Conservation (phyloP, 2,888 invertebrate species). For the Oscheius sp. region DNA sequence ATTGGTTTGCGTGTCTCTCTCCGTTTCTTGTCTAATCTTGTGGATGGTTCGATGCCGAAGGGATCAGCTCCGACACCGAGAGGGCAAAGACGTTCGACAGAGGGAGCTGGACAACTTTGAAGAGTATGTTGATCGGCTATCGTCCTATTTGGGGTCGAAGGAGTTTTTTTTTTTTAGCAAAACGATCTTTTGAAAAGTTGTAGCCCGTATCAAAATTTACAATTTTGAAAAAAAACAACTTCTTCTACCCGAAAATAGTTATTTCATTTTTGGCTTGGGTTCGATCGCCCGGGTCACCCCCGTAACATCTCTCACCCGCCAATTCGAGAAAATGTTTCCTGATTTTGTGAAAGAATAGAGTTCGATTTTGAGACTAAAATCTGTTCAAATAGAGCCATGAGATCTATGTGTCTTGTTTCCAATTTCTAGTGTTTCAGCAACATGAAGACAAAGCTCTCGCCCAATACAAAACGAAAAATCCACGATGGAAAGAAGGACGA, state of each 20-base stretch:
- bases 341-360: no score
- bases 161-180: no score
- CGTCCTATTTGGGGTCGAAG: background rate
- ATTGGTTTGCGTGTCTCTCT: slow-evolving; percentile 41
- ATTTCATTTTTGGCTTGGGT: no score
- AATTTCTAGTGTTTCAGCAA: background rate
- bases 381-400: no score
- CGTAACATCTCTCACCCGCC: no score
- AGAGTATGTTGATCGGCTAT: slow-evolving; percentile 14
- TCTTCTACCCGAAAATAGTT: no score
- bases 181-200: background rate
- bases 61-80: slow-evolving; percentile 44
- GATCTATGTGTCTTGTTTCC: no score
- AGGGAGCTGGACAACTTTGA: slow-evolving; percentile 46
- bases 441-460: background rate
- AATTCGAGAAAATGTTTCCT: no score
- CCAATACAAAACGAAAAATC: slow-evolving; percentile 3
- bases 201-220: background rate
- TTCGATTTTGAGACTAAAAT: no score
- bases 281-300: no score
- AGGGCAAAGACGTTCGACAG: slow-evolving; percentile 47
- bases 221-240: background rate
- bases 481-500: slow-evolving; percentile 23
- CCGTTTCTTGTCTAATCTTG: slow-evolving; percentile 42
- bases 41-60: slow-evolving; percentile 56